Conservation (phyloP, 2,113 vertebrate genomes). For the Leucosticte australis region DNA sequence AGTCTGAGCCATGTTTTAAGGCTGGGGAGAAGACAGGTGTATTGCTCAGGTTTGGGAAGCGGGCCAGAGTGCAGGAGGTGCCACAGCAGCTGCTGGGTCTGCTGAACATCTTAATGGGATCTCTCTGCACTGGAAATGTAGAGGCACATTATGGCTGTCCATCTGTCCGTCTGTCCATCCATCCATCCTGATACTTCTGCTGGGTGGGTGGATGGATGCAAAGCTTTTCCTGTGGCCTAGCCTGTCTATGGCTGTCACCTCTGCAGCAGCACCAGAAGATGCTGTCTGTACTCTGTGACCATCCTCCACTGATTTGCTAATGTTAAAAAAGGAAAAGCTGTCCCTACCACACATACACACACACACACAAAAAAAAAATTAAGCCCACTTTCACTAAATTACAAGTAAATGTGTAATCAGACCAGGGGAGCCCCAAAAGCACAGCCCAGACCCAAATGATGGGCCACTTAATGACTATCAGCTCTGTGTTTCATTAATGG, state of each 20-base stretch:
- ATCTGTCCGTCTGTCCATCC: neutral
- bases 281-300: neutral
- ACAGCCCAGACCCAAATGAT: neutral
- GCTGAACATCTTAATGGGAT: neutral
- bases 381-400: neutral
- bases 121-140: neutral
- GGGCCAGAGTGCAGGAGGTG: neutral
- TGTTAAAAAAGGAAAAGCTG: neutral
- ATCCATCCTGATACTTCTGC: neutral
- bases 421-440: neutral
- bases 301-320: neutral
- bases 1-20: neutral
- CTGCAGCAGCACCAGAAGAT: neutral
- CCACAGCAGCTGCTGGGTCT: neutral
- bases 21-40: neutral
- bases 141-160: neutral
- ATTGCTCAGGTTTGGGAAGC: neutral
- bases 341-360: too few relatives aligned
- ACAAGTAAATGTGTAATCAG: neutral
- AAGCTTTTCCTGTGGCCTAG: neutral
- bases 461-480: neutral
- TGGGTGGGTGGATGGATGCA: neutral
- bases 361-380: neutral
- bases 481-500: neutral
- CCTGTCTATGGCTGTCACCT: neutral